Evolutionary conservation across 1,140 invertebrate species (phyloP).

Genomic region (Tenebrio molitor): DNA sequence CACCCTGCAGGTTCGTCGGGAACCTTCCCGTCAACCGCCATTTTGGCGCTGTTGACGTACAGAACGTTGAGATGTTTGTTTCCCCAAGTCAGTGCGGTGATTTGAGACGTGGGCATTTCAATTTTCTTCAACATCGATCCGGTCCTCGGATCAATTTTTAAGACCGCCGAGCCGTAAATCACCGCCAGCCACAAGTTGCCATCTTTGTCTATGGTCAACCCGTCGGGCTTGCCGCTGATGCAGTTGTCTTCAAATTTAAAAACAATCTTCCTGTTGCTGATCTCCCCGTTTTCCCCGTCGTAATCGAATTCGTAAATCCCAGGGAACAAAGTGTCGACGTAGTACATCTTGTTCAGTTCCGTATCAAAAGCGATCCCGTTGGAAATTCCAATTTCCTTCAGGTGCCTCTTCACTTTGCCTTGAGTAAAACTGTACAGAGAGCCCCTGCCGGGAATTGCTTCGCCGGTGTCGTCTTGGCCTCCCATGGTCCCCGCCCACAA

Average conservation of each 20-base stretch:
- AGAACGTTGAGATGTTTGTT: constrained; percentile 17
- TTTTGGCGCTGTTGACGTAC: constrained; percentile 41
- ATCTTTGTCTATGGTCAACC: constrained; percentile 77
- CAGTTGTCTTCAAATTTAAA: constrained; percentile 55
- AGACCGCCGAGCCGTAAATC: constrained; percentile 64
- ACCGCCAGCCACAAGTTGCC: constrained; percentile 76
- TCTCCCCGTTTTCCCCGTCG: constrained; percentile 74
- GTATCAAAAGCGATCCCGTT: constrained; percentile 52
- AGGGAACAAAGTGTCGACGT: constrained; percentile 76
- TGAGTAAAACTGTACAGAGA: constrained; percentile 70
- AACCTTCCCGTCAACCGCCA: constrained; percentile 3
- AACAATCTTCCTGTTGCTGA: constrained; percentile 66
- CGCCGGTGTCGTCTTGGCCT: constrained; percentile 69
- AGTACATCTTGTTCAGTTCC: constrained; percentile 75
- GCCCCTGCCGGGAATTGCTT: constrained; percentile 68
- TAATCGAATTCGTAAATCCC: constrained; percentile 78
- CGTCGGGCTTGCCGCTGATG: constrained; percentile 71
- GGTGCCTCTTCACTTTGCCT: constrained; percentile 58
- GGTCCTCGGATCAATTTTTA: constrained; percentile 61
- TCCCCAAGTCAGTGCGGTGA: constrained; percentile 19
- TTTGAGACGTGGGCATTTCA: constrained; percentile 31
- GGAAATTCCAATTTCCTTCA: constrained; percentile 49
- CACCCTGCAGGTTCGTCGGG: constrained; percentile 43
- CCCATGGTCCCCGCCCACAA: constrained; percentile 84
- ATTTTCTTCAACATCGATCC: constrained; percentile 54